Base-by-base conservation (phyloP, 92 coral and sea anemone species). In the Montipora capitata region DNA sequence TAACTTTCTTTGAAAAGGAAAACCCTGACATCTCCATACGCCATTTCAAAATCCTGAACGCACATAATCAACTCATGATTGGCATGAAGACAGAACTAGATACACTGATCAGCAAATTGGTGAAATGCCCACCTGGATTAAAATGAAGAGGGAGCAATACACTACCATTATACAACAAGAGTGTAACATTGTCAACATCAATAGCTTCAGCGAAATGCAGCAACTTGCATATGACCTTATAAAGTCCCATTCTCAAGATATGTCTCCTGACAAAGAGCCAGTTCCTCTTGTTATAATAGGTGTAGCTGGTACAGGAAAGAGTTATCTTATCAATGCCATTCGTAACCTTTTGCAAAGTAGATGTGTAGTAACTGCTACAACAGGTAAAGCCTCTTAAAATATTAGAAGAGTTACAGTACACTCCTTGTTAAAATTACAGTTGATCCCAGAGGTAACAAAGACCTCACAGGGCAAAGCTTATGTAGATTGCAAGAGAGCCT, bases 151-250 rank as follows among this genome's bases (percentile, higher is more conserved):
- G 14, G 68, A n/a, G 6, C 20, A 63, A 71, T 2, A 2, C 5
- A 45, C 52, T 45, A 45, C 52, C 52, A 45, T 45, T 0, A 45
- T 9, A 45, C 52, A 45, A 45, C 52, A 45, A 1, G 52, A 45
- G 52, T 45, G 52, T 45, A 45, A 45, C 10, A 45, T 9, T 45
- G 52, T 45, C 52, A 45, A 45, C 52, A 45, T 45, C 52, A 82
- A 68, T 41, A 90, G 68, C 78, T 90, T 93, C 68, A 93, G 94
- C 74, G 81, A 93, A 74, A 93, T 93, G 96, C 96, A 93, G 88
- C 69, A 66, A 42, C 87, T 89, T 89, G 93, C 93, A 13, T 92
- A 93, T 81, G 82, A 74, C 87, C 72, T 93, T 78, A 81, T 90
- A 75, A 59, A 78, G 61, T 51, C 81, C 62, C 96, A 93, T 84